Evolutionary conservation across 2,797 vertebrate genomes (phyloP).

Genomic region (Gallinago stenura): DNA sequence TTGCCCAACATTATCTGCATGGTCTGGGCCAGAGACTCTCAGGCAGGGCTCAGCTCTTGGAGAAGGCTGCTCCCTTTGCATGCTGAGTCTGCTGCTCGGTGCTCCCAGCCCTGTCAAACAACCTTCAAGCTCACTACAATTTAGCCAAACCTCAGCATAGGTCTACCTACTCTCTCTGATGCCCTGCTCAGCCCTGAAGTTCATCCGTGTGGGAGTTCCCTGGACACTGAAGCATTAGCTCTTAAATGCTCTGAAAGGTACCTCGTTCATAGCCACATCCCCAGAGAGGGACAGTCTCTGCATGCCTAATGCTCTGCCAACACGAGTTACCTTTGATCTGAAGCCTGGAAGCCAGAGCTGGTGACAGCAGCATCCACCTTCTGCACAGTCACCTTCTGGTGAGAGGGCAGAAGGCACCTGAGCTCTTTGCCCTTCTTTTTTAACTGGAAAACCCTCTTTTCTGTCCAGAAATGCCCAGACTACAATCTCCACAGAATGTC

Average conservation of each 20-base stretch:
- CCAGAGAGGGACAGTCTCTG: neutral
- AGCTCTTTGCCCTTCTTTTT: neutral
- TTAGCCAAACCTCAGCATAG: neutral
- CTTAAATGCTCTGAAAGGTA: constrained; percentile 7
- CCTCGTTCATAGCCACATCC: neutral
- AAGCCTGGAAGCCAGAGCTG: neutral
- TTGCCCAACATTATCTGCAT: accelerated
- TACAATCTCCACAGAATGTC: accelerated
- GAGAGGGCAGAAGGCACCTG: neutral
- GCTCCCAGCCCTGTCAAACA: neutral
- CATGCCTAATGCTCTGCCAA: neutral
- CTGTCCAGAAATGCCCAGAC: neutral
- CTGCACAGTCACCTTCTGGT: neutral
- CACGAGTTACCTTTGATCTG: neutral
- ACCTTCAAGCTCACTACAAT: neutral
- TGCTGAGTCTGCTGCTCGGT: neutral
- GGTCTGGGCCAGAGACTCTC: neutral
- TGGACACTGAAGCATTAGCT: constrained; percentile 30
- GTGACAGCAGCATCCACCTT: neutral
- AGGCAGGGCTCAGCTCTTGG: neutral
- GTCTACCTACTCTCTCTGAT: neutral
- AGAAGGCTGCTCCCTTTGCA: neutral
- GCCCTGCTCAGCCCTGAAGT: neutral
- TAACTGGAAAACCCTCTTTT: neutral
- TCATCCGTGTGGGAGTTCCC: constrained; percentile 23